phyloP scores from a whole-genome alignment of 2,888 invertebrate species.

The Pyrrhosoma nymphula region DNA sequence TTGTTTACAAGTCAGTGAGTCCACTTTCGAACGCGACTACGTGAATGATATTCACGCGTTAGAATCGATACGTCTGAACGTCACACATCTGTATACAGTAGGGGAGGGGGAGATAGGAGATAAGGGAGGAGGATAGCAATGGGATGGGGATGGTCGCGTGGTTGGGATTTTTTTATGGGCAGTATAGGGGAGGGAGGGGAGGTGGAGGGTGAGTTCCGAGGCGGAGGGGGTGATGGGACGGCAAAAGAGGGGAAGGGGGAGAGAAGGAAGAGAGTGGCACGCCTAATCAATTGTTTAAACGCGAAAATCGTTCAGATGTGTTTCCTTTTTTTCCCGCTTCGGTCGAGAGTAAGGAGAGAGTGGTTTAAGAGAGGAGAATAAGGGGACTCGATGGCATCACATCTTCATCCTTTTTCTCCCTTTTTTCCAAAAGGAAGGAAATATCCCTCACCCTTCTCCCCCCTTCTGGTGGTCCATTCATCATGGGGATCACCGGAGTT shows the following conservation, averaged over 20 bases:
- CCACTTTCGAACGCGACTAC: no score
- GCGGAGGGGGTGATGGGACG: not conserved
- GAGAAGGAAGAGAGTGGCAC: not conserved
- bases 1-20: no score
- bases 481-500: not conserved
- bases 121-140: not conserved
- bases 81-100: no score
- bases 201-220: not conserved
- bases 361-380: not conserved
- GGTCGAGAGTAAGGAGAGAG: not conserved
- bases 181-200: not conserved
- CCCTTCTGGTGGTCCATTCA: not conserved
- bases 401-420: not conserved
- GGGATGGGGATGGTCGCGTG: not conserved
- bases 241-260: not conserved
- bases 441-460: not conserved
- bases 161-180: not conserved
- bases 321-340: not conserved
- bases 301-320: not conserved
- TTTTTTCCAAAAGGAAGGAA: not conserved
- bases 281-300: slow-evolving; percentile 36
- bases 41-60: no score
- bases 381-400: not conserved
- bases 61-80: no score
- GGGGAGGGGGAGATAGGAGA: not conserved